Evolutionary conservation across 35 echinoderm and acorn worm genomes (phyloP).

Genomic region (Anneissia japonica): DNA sequence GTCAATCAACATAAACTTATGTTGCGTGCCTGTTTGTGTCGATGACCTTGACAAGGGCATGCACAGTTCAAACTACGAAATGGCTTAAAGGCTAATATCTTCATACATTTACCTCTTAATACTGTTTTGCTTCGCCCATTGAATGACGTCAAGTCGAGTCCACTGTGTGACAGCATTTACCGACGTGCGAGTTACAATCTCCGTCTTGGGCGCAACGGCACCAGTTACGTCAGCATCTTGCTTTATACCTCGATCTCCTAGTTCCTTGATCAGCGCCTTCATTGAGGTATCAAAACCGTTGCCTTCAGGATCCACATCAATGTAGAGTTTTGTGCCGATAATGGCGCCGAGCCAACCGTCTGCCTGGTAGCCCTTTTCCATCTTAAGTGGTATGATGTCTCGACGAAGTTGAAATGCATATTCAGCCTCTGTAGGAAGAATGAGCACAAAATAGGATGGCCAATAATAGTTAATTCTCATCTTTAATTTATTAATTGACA

Average conservation of each 20-base stretch:
- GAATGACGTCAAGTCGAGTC: not conserved
- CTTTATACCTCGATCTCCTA: conserved; percentile 31
- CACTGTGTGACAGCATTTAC: not conserved
- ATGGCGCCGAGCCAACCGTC: conserved; percentile 94
- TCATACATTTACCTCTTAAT: not conserved
- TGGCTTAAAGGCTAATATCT: too few relatives aligned
- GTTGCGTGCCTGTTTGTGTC: too few relatives aligned
- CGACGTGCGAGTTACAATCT: not conserved
- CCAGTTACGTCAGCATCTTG: not conserved
- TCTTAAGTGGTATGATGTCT: conserved; percentile 80
- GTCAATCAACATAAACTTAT: too few relatives aligned
- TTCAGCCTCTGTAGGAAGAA: conserved; percentile 71
- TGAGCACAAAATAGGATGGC: not conserved
- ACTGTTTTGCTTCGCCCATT: not conserved
- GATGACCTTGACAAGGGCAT: too few relatives aligned
- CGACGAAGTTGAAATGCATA: conserved; percentile 80
- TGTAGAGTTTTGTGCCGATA: conserved; percentile 87
- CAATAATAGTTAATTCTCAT: too few relatives aligned
- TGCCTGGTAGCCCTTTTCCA: conserved; percentile 74
- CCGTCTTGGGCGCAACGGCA: not conserved
- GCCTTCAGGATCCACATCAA: conserved; percentile 64
- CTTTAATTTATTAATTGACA: too few relatives aligned
- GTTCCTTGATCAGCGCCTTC: conserved; percentile 63
- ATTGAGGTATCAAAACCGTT: conserved; percentile 19
- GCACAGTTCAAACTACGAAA: too few relatives aligned